A percentile compares a stretch with the other conserved stretches of the same genome.
These are phyloP conservation scores for Chrysaora quinquecirrha DNA, from an alignment of 30 jellyfish, hydroid and myxozoan species.

Conservation along the genomic window DNA sequence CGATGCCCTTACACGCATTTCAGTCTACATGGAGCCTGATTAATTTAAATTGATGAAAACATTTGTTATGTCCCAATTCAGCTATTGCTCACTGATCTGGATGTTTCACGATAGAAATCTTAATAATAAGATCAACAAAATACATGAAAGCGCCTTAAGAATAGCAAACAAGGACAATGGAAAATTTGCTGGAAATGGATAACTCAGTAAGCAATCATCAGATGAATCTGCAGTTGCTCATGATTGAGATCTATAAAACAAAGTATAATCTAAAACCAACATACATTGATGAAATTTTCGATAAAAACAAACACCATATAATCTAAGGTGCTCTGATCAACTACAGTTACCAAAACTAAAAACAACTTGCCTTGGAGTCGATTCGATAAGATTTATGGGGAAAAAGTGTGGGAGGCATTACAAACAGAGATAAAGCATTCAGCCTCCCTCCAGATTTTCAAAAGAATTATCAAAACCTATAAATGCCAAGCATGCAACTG, in stretches of 20 bases:
- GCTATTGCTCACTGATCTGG: too few species aligned
- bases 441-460: conserved; percentile 20
- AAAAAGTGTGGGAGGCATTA: conserved; percentile 33
- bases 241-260: conserved; percentile 47
- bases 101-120: conserved; percentile 12
- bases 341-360: conserved; percentile 28
- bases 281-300: conserved; percentile 19
- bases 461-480: conserved; percentile 4
- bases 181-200: not conserved
- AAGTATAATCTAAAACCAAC: conserved; percentile 12
- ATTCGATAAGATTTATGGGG: conserved; percentile 43
- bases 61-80: conserved; percentile 10
- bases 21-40: conserved; percentile 22
- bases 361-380: conserved; percentile 37
- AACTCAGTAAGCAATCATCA: conserved; percentile 22
- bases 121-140: conserved; percentile 7
- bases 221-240: conserved; percentile 56
- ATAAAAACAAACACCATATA: conserved; percentile 1
- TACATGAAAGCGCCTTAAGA: conserved; percentile 33
- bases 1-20: conserved; percentile 59
- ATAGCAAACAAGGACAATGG: conserved; percentile 50
- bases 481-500: conserved; percentile 36
- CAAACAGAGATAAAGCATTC: conserved; percentile 24
- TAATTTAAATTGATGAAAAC: conserved; percentile 31
- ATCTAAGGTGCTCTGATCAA: conserved; percentile 36